Conservation (phyloP, 2,888 invertebrate species). For the Iphiclides podalirius region DNA sequence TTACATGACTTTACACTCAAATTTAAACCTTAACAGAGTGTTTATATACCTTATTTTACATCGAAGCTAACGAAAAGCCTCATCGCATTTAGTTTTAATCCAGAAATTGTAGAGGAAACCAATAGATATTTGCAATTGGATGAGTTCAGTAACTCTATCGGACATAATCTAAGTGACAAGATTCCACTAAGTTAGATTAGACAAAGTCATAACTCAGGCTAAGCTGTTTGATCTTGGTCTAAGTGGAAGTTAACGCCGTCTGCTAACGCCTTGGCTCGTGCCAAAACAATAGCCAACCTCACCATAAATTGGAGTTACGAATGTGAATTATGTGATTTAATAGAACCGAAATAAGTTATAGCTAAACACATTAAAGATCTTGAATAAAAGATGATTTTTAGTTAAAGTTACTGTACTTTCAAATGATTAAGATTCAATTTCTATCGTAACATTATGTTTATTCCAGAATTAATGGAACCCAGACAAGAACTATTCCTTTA, state of each 20-base stretch:
- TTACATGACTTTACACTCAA: too few relatives aligned
- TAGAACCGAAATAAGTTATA: not conserved
- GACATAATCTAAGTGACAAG: slow-evolving; percentile 2
- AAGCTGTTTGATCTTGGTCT: slow-evolving; percentile 20
- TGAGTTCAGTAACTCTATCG: not conserved
- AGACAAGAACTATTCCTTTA: too few relatives aligned
- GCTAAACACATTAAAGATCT: too few relatives aligned
- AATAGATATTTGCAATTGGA: not conserved
- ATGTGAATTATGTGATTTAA: not conserved
- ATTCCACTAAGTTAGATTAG: slow-evolving; percentile 11
- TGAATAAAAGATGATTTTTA: too few relatives aligned
- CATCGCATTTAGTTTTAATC: not conserved
- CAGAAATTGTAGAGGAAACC: too few relatives aligned
- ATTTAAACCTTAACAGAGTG: too few relatives aligned
- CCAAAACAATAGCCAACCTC: slow-evolving; percentile 4
- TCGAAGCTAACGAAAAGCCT: too few relatives aligned
- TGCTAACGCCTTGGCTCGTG: not conserved
- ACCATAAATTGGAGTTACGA: not conserved
- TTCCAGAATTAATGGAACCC: too few relatives aligned
- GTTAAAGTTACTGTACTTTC: too few relatives aligned
- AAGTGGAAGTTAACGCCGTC: slow-evolving; percentile 18
- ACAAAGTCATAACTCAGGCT: slow-evolving; percentile 36
- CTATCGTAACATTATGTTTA: too few relatives aligned
- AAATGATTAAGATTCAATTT: too few relatives aligned
- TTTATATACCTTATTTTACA: too few relatives aligned